Conservation (phyloP, 2,888 invertebrate genomes). For the Maniola hyperantus region DNA sequence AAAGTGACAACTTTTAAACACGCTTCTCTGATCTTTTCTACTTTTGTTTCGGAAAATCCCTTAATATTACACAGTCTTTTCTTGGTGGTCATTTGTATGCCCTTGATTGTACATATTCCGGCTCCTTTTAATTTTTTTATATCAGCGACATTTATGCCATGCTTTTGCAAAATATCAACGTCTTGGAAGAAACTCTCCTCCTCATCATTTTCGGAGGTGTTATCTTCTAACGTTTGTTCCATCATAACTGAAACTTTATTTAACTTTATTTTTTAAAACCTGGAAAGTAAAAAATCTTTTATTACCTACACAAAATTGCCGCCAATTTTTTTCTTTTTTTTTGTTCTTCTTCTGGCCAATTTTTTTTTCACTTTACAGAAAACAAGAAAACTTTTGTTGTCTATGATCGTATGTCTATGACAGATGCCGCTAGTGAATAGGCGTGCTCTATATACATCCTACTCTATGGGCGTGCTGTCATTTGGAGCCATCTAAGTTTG, state of each 20-base stretch:
- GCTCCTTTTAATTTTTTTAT: conserved; percentile 89
- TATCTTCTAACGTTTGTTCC: conserved; percentile 71
- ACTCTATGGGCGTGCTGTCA: too few relatives aligned
- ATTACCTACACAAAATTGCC: conserved; percentile 41
- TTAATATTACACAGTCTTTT: conserved; percentile 88
- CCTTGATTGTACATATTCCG: conserved; percentile 91
- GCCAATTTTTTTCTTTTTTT: conserved; percentile 35
- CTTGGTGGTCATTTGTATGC: conserved; percentile 90
- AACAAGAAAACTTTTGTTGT: neutral
- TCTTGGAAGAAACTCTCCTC: conserved; percentile 89
- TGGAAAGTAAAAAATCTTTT: too few relatives aligned
- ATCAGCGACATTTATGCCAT: conserved; percentile 87
- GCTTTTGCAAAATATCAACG: conserved; percentile 85
- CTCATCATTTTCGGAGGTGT: conserved; percentile 80
- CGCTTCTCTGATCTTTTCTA: conserved; percentile 91
- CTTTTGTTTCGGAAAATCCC: conserved; percentile 90
- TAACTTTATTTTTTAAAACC: too few relatives aligned
- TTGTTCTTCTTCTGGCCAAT: too few relatives aligned
- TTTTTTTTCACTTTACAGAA: neutral
- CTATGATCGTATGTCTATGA: neutral
- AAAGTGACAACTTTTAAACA: conserved; percentile 84
- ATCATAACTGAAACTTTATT: conserved; percentile 50
- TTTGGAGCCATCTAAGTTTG: too few relatives aligned
- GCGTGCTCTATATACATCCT: too few relatives aligned
- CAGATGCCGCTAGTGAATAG: too few relatives aligned